Evolutionary conservation across 1,140 invertebrate species (phyloP).

Genomic region (Drosophila obscura): DNA sequence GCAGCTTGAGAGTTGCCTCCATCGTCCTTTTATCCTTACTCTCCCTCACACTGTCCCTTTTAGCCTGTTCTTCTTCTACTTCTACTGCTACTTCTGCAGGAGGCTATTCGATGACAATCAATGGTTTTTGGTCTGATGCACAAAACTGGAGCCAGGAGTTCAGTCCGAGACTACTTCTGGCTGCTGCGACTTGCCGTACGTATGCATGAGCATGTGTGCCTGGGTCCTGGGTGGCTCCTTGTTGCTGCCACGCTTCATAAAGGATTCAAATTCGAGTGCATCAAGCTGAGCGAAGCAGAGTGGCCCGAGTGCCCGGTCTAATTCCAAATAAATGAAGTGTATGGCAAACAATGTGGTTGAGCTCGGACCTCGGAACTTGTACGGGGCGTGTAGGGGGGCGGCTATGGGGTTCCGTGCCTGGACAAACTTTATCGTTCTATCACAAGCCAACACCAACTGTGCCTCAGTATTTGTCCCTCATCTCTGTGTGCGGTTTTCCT

Average conservation of each 20-base stretch:
- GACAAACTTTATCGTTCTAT: conserved; percentile 62
- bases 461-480: conserved; percentile 21
- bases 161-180: conserved; percentile 53
- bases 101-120: conserved; percentile 81
- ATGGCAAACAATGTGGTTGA: conserved; percentile 77
- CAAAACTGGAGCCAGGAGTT: conserved; percentile 40
- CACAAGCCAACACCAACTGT: conserved; percentile 59
- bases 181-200: conserved; percentile 26
- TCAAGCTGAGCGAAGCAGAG: conserved; percentile 40
- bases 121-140: conserved; percentile 83
- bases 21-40: conserved; percentile 27
- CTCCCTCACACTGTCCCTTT: conserved; percentile 17
- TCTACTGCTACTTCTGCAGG: conserved; percentile 39
- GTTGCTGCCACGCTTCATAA: conserved; percentile 78
- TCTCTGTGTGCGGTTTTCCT: conserved; percentile 17
- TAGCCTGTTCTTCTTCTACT: neutral
- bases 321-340: conserved; percentile 83
- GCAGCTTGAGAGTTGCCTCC: conserved; percentile 33
- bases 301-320: conserved; percentile 56
- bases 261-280: conserved; percentile 83
- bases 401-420: conserved; percentile 7
- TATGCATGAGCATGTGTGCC: conserved; percentile 61
- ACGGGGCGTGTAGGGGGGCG: neutral
- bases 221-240: conserved; percentile 39
- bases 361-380: neutral